Evolutionary conservation across 2,888 invertebrate species (phyloP).

Genomic region (Rhopalosiphum nymphaeae): DNA sequence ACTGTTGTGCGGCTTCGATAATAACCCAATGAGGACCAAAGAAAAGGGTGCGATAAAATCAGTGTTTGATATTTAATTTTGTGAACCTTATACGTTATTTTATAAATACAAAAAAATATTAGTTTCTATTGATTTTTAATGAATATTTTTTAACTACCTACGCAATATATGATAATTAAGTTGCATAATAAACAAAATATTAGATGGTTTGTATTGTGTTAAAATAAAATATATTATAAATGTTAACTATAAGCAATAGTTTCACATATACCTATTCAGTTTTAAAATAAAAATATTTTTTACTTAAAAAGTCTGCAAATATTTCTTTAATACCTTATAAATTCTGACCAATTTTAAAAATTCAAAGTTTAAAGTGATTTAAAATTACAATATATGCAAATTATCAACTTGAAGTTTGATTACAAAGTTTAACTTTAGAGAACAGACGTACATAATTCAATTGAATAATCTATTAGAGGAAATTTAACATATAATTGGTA

Average conservation of each 20-base stretch:
- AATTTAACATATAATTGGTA: background rate
- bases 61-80: constrained; percentile 43
- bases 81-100: background rate
- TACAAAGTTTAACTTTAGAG: background rate
- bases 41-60: constrained; percentile 36
- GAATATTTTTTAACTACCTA: background rate
- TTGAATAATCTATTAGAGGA: background rate
- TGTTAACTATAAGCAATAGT: background rate
- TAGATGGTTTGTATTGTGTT: background rate
- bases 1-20: constrained; percentile 51
- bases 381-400: background rate
- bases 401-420: background rate
- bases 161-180: background rate
- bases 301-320: background rate
- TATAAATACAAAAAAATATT: background rate
- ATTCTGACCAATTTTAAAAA: background rate
- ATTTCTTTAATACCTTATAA: background rate
- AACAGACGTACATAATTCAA: background rate
- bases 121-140: constrained; percentile 1
- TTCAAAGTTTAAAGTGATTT: background rate
- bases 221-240: background rate
- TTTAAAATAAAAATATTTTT: background rate
- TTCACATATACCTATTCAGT: background rate
- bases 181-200: background rate
- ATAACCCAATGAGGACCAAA: constrained; percentile 16